Conservation (phyloP, 1,140 invertebrate genomes). For the Armadillidium nasatum region DNA sequence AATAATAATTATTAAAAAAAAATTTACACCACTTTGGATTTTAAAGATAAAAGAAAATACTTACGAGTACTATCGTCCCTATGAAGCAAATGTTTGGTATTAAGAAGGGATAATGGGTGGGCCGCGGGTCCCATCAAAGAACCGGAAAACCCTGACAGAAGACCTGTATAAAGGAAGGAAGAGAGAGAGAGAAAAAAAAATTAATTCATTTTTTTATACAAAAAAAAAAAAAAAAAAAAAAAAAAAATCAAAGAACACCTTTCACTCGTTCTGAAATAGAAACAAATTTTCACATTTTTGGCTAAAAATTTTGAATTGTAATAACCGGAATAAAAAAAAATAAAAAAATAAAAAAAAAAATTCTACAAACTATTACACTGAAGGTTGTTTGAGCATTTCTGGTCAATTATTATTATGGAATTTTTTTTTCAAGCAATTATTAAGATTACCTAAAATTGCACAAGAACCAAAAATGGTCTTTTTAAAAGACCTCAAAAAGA, state of each 20-base stretch:
- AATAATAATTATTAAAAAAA: too few species aligned
- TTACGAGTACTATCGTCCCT: slow-evolving; percentile 42
- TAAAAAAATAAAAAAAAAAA: too few species aligned
- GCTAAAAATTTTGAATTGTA: neutral
- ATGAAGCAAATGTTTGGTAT: slow-evolving; percentile 43
- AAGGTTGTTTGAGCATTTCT: too few species aligned
- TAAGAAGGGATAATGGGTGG: slow-evolving; percentile 42
- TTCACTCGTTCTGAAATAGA: neutral
- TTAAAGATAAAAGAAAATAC: slow-evolving; percentile 13
- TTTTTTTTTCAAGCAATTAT: too few species aligned
- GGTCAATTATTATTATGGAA: too few species aligned
- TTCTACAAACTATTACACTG: too few species aligned
- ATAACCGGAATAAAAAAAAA: too few species aligned
- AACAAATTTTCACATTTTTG: neutral
- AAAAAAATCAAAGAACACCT: too few species aligned
- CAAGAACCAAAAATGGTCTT: too few species aligned
- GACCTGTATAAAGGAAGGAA: slow-evolving; percentile 22
- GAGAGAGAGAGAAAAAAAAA: neutral
- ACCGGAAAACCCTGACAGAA: slow-evolving; percentile 41
- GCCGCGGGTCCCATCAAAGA: slow-evolving; percentile 37
- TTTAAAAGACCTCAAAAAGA: too few species aligned
- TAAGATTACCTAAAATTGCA: too few species aligned
- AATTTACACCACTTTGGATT: too few species aligned
- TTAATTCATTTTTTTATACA: neutral
- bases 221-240: neutral